Conservation (phyloP, 2,113 vertebrate species). For the Lota lota region DNA sequence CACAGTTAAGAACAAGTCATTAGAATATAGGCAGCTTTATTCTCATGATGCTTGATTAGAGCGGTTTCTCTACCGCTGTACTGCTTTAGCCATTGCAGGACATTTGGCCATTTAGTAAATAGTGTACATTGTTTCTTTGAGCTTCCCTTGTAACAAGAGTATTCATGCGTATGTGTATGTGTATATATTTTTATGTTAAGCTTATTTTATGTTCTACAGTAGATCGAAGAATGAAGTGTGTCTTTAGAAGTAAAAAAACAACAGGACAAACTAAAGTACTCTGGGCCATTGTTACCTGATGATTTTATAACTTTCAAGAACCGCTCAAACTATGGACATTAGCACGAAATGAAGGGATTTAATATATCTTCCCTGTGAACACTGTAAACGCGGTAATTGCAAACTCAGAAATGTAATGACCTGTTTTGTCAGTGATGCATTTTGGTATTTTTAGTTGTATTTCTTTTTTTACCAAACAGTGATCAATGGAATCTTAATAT, state of each 20-base stretch:
- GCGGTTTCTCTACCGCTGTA: conserved; percentile 43
- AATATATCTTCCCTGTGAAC: conserved; percentile 37
- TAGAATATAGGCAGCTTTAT: conserved; percentile 44
- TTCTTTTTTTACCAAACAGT: conserved; percentile 31
- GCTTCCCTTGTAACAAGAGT: conserved; percentile 74
- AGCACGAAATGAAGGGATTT: conserved; percentile 22
- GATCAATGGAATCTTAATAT: conserved; percentile 37
- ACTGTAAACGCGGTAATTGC: conserved; percentile 36
- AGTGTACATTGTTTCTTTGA: conserved; percentile 51
- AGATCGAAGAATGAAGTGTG: conserved; percentile 22
- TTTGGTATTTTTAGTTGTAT: conserved; percentile 33
- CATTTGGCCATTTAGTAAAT: conserved; percentile 68
- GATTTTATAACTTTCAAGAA: conserved; percentile 7
- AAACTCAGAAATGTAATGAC: conserved; percentile 62
- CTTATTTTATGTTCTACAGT: conserved; percentile 52
- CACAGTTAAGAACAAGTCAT: background rate
- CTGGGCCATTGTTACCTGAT: conserved; percentile 7
- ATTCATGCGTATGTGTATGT: conserved; percentile 34
- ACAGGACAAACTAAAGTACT: conserved; percentile 7
- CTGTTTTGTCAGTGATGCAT: conserved; percentile 66
- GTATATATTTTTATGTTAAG: conserved; percentile 36
- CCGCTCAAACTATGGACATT: conserved; percentile 4
- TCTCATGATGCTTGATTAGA: conserved; percentile 48
- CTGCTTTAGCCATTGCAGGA: conserved; percentile 69
- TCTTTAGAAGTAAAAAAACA: conserved; percentile 8